Evolutionary conservation across 2,113 vertebrate genomes (phyloP).

Genomic region (Micromys minutus): DNA sequence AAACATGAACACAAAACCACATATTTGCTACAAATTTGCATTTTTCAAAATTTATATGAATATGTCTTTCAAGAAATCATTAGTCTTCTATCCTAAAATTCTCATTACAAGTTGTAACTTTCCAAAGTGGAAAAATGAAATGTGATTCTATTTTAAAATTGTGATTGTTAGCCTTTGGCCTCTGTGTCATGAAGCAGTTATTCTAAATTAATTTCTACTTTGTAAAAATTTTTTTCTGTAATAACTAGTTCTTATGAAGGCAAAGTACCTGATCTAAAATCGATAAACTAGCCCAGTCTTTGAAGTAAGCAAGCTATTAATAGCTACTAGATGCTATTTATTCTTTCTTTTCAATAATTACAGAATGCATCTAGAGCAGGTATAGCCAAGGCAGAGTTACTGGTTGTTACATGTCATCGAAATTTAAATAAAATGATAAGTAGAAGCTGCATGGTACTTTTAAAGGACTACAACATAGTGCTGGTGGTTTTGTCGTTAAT

Average conservation of each 20-base stretch:
- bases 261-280: constrained; percentile 33
- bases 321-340: background rate
- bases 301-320: constrained; percentile 37
- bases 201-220: constrained; percentile 65
- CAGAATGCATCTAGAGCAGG: constrained; percentile 21
- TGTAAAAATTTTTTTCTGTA: background rate
- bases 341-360: constrained; percentile 43
- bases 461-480: background rate
- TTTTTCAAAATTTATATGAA: background rate
- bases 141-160: constrained; percentile 55
- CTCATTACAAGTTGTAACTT: constrained; percentile 18
- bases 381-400: background rate
- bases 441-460: background rate
- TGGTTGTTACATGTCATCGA: background rate
- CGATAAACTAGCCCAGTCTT: constrained; percentile 21
- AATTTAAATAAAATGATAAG: constrained; percentile 16
- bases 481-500: background rate
- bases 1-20: no score
- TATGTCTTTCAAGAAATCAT: constrained; percentile 27
- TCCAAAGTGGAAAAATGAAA: constrained; percentile 42
- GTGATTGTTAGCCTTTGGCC: background rate
- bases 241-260: constrained; percentile 46
- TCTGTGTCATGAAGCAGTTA: constrained; percentile 23
- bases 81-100: constrained; percentile 38
- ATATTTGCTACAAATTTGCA: no score